Evolutionary conservation across 2,888 invertebrate genomes (phyloP).

Genomic region (Parnassius apollo): DNA sequence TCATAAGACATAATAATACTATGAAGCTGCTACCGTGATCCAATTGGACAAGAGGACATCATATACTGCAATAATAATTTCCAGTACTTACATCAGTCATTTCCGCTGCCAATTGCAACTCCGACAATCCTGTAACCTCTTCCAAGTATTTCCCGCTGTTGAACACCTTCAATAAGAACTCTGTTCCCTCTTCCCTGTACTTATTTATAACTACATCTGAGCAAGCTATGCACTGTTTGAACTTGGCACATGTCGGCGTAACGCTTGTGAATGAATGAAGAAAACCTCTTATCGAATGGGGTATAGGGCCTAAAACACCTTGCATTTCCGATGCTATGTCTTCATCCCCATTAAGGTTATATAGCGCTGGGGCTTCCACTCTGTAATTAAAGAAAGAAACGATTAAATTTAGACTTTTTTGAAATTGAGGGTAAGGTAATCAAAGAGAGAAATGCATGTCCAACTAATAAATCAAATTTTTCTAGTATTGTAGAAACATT

Average conservation of each 20-base stretch:
- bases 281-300: conserved; percentile 97
- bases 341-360: conserved; percentile 61
- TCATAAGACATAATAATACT: too few species aligned
- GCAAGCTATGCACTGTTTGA: conserved; percentile 96
- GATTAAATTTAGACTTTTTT: background rate
- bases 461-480: too few species aligned
- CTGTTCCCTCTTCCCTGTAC: conserved; percentile 78
- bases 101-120: conserved; percentile 82
- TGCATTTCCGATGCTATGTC: conserved; percentile 56
- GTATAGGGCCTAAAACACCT: conserved; percentile 90
- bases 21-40: too few species aligned
- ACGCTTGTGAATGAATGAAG: conserved; percentile 91
- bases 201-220: conserved; percentile 78
- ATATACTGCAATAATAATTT: background rate
- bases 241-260: conserved; percentile 91
- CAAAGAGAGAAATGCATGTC: too few species aligned
- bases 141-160: conserved; percentile 91
- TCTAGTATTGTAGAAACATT: too few species aligned
- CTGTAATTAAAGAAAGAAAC: conserved; percentile 51
- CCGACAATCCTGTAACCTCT: conserved; percentile 89
- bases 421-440: too few species aligned
- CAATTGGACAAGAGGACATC: too few species aligned
- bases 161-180: conserved; percentile 90
- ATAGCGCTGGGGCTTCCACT: conserved; percentile 84
- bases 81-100: conserved; percentile 76